Conservation (phyloP, 2,888 invertebrate genomes). For the Lomographa bimaculata region DNA sequence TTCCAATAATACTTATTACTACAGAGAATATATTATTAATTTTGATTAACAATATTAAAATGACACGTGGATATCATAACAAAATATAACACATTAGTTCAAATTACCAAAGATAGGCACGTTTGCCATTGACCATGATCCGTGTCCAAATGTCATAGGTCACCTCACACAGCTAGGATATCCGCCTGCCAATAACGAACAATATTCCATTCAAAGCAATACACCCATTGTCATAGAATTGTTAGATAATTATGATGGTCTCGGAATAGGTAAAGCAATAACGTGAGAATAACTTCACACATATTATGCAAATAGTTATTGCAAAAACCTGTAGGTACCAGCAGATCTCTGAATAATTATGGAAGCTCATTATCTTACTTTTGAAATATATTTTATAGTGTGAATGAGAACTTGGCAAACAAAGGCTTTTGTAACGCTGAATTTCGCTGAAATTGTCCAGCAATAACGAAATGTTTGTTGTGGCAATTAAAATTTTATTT, state of each 20-base stretch:
- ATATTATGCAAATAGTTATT: constrained; percentile 55
- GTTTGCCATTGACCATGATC: constrained; percentile 56
- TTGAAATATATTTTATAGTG: constrained; percentile 42
- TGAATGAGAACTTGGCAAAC: constrained; percentile 42
- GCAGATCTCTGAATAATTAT: constrained; percentile 48
- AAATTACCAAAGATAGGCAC: constrained; percentile 30
- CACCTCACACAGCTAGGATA: constrained; percentile 30
- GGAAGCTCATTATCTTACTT: constrained; percentile 43
- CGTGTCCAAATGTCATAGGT: constrained; percentile 62
- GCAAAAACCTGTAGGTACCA: constrained; percentile 49
- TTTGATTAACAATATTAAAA: constrained; percentile 5
- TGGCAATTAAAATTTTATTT: not conserved
- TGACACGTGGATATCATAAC: constrained; percentile 26
- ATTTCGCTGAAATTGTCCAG: no score
- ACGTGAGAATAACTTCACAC: constrained; percentile 51
- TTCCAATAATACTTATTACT: constrained; percentile 25
- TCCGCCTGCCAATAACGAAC: constrained; percentile 16
- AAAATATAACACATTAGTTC: constrained; percentile 22
- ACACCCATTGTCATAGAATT: constrained; percentile 12
- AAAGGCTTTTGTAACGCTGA: constrained; percentile 44
- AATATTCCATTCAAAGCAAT: constrained; percentile 15
- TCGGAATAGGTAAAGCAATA: constrained; percentile 33
- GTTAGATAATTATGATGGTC: constrained; percentile 34
- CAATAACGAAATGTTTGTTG: no score
- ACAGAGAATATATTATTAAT: constrained; percentile 22